Evolutionary conservation across 2,888 invertebrate genomes (phyloP).

Genomic region (Dynastes maya): DNA sequence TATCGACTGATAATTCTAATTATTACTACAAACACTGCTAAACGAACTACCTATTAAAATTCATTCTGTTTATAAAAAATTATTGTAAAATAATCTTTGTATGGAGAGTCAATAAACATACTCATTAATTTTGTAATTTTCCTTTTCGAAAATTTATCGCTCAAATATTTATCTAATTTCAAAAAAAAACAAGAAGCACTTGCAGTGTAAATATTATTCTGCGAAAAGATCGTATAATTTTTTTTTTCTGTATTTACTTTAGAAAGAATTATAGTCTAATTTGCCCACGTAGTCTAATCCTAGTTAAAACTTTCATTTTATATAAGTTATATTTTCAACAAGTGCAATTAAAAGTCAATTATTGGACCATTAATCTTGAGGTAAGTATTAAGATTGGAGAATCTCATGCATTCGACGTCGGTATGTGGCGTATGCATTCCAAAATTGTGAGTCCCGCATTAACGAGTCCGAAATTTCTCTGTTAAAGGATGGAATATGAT

Average conservation of each 20-base stretch:
- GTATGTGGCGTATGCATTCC: conserved; percentile 13
- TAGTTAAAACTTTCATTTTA: not conserved
- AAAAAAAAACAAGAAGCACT: conserved; percentile 23
- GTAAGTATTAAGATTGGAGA: not conserved
- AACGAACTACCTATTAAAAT: not conserved
- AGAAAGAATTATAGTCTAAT: conserved; percentile 4
- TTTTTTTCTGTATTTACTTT: conserved; percentile 24
- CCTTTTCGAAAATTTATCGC: conserved; percentile 35
- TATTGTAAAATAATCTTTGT: conserved; percentile 16
- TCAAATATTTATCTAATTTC: conserved; percentile 36
- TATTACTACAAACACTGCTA: not conserved
- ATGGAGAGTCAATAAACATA: conserved; percentile 15
- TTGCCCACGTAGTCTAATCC: not conserved
- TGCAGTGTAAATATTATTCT: conserved; percentile 27
- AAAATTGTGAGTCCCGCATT: conserved; percentile 28
- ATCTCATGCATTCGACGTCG: conserved; percentile 23
- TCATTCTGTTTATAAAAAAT: conserved; percentile 4
- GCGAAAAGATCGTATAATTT: conserved; percentile 28
- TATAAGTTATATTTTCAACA: not conserved
- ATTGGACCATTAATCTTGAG: not conserved
- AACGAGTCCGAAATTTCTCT: conserved; percentile 32
- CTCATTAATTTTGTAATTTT: conserved; percentile 37
- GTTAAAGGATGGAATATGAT: conserved; percentile 34
- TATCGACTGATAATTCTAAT: not conserved
- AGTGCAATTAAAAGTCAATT: not conserved